Conservation (phyloP, 2,888 invertebrate genomes). For the Diachrysia chrysitis region DNA sequence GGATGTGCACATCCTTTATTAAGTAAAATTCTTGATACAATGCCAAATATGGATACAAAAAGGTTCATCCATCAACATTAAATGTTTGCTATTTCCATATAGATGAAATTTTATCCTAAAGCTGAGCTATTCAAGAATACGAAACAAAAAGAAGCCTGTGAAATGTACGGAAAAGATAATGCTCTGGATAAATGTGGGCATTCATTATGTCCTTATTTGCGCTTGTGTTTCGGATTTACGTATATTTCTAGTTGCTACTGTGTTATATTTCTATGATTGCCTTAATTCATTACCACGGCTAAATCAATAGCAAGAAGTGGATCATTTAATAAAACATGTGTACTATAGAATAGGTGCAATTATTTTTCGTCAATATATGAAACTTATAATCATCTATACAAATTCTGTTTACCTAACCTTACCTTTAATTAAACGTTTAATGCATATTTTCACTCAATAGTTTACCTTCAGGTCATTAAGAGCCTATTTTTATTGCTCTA, state of each 20-base stretch:
- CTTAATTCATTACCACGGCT: too few relatives aligned
- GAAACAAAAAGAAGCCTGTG: slow-evolving; percentile 40
- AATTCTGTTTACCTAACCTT: too few relatives aligned
- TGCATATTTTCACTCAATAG: not conserved
- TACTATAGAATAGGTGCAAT: too few relatives aligned
- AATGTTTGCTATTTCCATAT: slow-evolving; percentile 58
- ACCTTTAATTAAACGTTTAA: too few relatives aligned
- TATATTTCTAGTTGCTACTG: slow-evolving; percentile 8
- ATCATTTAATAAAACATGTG: too few relatives aligned
- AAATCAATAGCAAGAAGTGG: too few relatives aligned
- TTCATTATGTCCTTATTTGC: slow-evolving; percentile 26
- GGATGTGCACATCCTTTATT: slow-evolving; percentile 1
- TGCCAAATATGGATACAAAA: slow-evolving; percentile 59
- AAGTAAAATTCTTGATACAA: slow-evolving; percentile 38
- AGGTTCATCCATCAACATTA: slow-evolving; percentile 43
- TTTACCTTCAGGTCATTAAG: not conserved
- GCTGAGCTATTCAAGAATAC: slow-evolving; percentile 24
- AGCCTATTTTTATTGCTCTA: not conserved
- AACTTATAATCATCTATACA: too few relatives aligned
- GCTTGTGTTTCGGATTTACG: slow-evolving; percentile 19
- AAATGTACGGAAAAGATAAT: slow-evolving; percentile 39
- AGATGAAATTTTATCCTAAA: slow-evolving; percentile 46
- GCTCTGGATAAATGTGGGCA: slow-evolving; percentile 30
- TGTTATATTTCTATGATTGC: too few relatives aligned
- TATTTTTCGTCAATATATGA: too few relatives aligned